Base-by-base conservation (phyloP, 2,888 invertebrate genomes). In the Lasioglossum marginatum region DNA sequence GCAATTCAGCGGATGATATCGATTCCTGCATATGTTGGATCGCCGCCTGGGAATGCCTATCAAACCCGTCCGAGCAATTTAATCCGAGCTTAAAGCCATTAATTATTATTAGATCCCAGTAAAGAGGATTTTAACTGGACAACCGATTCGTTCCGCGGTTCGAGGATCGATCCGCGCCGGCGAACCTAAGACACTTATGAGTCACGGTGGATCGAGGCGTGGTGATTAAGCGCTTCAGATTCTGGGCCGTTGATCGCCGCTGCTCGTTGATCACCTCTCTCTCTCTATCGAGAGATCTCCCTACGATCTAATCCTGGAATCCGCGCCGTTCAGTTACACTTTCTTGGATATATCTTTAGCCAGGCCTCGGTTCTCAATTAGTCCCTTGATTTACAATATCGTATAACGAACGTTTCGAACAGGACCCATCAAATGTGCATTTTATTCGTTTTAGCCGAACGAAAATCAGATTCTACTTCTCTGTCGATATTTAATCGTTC, bases 41-140 rank as follows among this genome's bases (percentile, higher is more conserved):
- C 52, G 52, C n/a, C 23, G 23, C n/a, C 23, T 52, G 52, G 52
- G 52, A 52, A 52, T 52, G 60, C 37, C 57, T 60, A 37, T 60
- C 37, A 27, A 52, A 52, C 52, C 52, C 52, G n/a, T 23, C 52
- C 52, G 52, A 52, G 52, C 52, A 52, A 52, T 52, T 52, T 52
- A 52, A 52, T 52, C 52, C 52, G 52, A 52, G 52, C 23, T 52
- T 52, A 52, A n/a, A 52, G 52, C n/a, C 52, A 52, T 52, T 52
- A 52, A 52, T 52, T 52, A 52, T 52, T 52, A 52, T 52, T 52
- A n/a, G 52, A 52, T 52, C 52, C 52, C 52, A n/a, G 52, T 52
- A 52, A 52, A 52, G 52, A 52, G 52, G 52, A 52, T 52, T 52
- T 52, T n/a, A 52, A 52, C 52, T 52, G 52, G n/a, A 52, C 52